phyloP scores from a whole-genome alignment of 2,113 vertebrate genomes.

The Megaceryle maxima region DNA sequence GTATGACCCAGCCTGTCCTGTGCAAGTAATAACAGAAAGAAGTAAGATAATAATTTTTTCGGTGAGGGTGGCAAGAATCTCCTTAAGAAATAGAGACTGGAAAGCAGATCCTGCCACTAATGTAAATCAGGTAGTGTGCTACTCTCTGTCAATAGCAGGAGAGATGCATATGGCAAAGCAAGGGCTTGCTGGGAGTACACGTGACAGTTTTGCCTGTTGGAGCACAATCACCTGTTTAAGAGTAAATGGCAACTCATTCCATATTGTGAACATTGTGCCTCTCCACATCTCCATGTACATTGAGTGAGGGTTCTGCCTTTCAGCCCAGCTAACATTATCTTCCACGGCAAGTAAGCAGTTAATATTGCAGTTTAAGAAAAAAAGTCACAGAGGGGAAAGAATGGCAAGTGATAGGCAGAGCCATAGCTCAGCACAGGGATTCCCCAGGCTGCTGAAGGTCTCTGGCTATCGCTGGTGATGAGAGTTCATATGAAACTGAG shows the following conservation, averaged over 20 bases:
- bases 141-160: background rate
- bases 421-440: background rate
- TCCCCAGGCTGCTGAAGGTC: background rate
- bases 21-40: background rate
- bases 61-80: background rate
- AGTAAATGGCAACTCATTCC: background rate
- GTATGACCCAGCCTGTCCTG: background rate
- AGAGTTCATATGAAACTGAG: background rate
- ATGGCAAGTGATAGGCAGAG: background rate
- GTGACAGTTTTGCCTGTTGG: background rate
- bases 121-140: fast-evolving
- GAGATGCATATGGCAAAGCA: background rate
- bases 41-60: background rate
- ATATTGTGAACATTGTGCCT: background rate
- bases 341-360: background rate
- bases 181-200: background rate
- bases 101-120: background rate
- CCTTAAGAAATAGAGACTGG: background rate
- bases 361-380: background rate
- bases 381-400: background rate
- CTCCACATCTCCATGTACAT: background rate
- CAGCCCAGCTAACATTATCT: background rate
- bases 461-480: fast-evolving
- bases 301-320: background rate
- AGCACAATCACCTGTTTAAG: background rate